Conservation (phyloP, 2,888 invertebrate species). For the Heliconius ismenius region DNA sequence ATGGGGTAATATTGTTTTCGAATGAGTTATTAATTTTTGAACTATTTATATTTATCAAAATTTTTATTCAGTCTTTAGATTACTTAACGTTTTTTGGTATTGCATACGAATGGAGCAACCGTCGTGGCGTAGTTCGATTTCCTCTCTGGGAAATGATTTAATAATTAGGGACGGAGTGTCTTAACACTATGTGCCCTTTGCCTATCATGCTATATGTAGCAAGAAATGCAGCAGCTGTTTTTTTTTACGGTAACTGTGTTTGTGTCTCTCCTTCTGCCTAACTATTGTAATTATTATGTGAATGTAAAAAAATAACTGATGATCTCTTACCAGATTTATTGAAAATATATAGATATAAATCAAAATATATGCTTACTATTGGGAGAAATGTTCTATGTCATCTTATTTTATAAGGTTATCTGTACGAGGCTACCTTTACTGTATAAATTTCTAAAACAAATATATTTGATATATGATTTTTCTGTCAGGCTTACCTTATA, state of each 20-base stretch:
- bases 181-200: too few relatives aligned
- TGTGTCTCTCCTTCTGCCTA: too few relatives aligned
- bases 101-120: too few relatives aligned
- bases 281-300: too few relatives aligned
- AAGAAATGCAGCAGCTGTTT: too few relatives aligned
- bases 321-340: neutral
- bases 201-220: too few relatives aligned
- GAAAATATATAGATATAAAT: neutral
- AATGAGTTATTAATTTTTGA: neutral
- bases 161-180: too few relatives aligned
- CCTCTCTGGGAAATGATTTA: too few relatives aligned
- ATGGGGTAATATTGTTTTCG: neutral
- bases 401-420: neutral
- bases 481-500: neutral
- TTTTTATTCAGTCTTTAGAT: neutral
- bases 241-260: too few relatives aligned
- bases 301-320: too few relatives aligned
- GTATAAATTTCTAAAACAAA: neutral
- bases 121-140: too few relatives aligned
- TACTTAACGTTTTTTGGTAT: neutral
- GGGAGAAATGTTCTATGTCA: neutral
- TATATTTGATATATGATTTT: constrained; percentile 14
- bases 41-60: neutral
- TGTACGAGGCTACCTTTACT: neutral
- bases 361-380: neutral